Conservation (phyloP, 2,113 vertebrate genomes). For the Salvelinus alpinus region DNA sequence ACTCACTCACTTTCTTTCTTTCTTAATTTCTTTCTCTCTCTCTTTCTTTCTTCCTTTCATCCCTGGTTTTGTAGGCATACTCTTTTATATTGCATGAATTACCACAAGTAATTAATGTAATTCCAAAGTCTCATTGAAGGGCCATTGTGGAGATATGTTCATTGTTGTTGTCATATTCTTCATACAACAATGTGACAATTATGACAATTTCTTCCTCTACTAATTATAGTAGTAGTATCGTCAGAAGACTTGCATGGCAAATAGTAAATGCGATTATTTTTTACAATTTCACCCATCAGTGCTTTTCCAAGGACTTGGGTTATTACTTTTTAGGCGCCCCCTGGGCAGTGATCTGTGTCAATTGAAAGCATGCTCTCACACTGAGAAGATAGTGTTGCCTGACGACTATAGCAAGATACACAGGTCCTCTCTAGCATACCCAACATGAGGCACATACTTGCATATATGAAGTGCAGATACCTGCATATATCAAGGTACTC, state of each 20-base stretch:
- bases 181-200: neutral
- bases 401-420: conserved; percentile 2
- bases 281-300: conserved; percentile 26
- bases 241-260: conserved; percentile 7
- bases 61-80: too few species aligned
- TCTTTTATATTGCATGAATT: too few species aligned
- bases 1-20: too few species aligned
- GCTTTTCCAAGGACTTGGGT: conserved; percentile 5
- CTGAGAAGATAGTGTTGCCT: conserved; percentile 1
- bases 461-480: neutral
- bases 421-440: neutral
- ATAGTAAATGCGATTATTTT: conserved; percentile 1
- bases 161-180: too few species aligned
- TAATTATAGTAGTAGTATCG: conserved; percentile 7
- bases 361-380: conserved; percentile 2
- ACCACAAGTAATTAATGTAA: too few species aligned
- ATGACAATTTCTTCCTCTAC: conserved; percentile 22
- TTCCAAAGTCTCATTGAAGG: too few species aligned
- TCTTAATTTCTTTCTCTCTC: too few species aligned
- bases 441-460: conserved; percentile 9
- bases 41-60: too few species aligned
- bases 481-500: neutral
- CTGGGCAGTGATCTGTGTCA: conserved; percentile 20
- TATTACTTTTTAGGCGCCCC: conserved; percentile 15
- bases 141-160: too few species aligned